These are phyloP conservation scores for Blera fallax DNA, from an alignment of 2,888 invertebrate genomes.

Conservation along the genomic window DNA sequence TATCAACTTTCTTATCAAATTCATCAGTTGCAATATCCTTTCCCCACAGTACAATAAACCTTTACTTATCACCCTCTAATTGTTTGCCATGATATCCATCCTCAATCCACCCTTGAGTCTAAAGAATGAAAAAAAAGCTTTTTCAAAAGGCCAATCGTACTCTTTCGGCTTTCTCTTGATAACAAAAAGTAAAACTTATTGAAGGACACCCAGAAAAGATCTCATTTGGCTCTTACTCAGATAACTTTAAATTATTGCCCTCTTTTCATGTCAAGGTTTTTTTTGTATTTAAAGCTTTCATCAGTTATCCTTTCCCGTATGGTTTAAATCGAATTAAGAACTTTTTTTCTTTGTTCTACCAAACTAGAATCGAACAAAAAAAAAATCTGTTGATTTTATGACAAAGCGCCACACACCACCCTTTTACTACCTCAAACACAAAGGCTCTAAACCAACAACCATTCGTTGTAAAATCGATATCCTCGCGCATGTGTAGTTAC, in stretches of 20 bases:
- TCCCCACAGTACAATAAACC: background rate
- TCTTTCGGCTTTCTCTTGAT: background rate
- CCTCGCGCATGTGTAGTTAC: slow-evolving; percentile 39
- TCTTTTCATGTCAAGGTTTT: slow-evolving; percentile 55
- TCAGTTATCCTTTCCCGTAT: slow-evolving; percentile 25
- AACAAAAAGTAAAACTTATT: background rate
- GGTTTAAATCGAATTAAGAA: slow-evolving; percentile 31
- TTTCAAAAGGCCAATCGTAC: background rate
- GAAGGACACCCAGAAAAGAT: slow-evolving; percentile 1
- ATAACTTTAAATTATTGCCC: slow-evolving; percentile 23
- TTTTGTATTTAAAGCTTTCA: slow-evolving; percentile 38
- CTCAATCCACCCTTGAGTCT: slow-evolving; percentile 3
- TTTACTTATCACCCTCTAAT: background rate
- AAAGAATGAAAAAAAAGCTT: background rate
- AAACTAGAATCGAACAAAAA: background rate
- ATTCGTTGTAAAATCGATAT: slow-evolving; percentile 59
- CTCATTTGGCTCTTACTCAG: slow-evolving; percentile 1
- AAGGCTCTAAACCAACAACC: no score
- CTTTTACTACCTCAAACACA: background rate
- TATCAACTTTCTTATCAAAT: background rate
- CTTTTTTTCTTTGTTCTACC: background rate
- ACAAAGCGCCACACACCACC: background rate
- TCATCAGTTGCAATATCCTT: background rate
- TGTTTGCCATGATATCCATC: background rate
- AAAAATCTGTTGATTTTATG: slow-evolving; percentile 3